A percentile compares a stretch with the other conserved stretches of the same genome.
Evolutionary conservation across 1,140 invertebrate genomes (phyloP).

Genomic region (Asbolus verrucosus): DNA sequence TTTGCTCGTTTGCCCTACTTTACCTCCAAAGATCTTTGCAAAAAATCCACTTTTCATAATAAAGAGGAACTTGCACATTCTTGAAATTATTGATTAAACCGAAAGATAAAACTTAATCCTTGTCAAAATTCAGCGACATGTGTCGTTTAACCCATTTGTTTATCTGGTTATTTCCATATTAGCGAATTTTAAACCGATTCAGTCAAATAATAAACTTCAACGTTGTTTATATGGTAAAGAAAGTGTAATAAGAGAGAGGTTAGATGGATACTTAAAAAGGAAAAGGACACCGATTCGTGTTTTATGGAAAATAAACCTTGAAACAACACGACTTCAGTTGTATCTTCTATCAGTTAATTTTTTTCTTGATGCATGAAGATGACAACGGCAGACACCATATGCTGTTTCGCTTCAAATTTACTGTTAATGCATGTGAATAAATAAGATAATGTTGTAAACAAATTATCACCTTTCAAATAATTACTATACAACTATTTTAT

Average conservation of each 20-base stretch:
- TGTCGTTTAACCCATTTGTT: too few relatives aligned
- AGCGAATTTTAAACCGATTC: constrained; percentile 19
- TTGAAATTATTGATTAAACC: too few relatives aligned
- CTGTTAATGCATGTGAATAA: too few relatives aligned
- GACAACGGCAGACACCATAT: constrained; percentile 8
- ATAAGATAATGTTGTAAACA: too few relatives aligned
- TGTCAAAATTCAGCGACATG: too few relatives aligned
- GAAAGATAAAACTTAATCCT: background rate
- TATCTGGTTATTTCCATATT: constrained; percentile 20
- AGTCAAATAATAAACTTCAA: constrained; percentile 23
- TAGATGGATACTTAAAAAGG: constrained; percentile 22
- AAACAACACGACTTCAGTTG: background rate
- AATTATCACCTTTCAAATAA: too few relatives aligned
- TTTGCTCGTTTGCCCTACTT: too few relatives aligned
- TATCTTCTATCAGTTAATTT: too few relatives aligned
- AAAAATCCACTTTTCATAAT: too few relatives aligned
- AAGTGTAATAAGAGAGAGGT: constrained; percentile 2
- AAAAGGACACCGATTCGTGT: constrained; percentile 25
- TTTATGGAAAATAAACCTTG: constrained; percentile 32
- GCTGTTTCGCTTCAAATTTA: background rate
- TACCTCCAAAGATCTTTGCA: too few relatives aligned
- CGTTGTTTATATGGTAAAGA: constrained; percentile 25
- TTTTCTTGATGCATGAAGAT: background rate
- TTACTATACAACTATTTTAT: too few relatives aligned
- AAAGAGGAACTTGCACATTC: too few relatives aligned